Evolutionary conservation across 53 echinoderm and acorn worm species (phyloP).

Genomic region (Stichopus horrens): DNA sequence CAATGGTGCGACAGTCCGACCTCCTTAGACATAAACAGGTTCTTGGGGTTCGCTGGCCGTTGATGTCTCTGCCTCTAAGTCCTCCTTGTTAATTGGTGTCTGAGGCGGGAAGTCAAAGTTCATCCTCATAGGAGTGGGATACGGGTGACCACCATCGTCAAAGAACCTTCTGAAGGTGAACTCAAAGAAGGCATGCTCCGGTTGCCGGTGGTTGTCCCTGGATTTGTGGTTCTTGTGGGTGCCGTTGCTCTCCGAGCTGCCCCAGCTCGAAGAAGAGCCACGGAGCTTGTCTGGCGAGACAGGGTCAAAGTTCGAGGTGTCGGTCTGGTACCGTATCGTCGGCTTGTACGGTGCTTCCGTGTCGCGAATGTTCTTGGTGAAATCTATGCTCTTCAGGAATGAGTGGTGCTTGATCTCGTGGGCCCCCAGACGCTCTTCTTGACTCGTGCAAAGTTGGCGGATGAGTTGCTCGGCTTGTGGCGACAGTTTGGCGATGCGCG

Average conservation of each 20-base stretch:
- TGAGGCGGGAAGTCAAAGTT: slow-evolving; percentile 54
- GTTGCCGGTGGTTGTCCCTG: slow-evolving; percentile 66
- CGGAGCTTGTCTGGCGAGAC: slow-evolving; percentile 80
- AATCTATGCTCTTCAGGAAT: slow-evolving; percentile 77
- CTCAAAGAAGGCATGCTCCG: slow-evolving; percentile 99
- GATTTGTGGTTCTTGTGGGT: slow-evolving; percentile 37
- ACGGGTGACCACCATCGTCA: slow-evolving; percentile 84
- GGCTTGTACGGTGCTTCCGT: slow-evolving; percentile 81
- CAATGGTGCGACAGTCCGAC: not conserved
- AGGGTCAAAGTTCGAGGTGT: slow-evolving; percentile 97
- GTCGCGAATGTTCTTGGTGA: slow-evolving; percentile 76
- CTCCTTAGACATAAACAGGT: slow-evolving; percentile 72
- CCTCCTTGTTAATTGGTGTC: slow-evolving; percentile 55
- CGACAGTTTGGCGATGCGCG: slow-evolving; percentile 75
- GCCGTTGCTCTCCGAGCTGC: slow-evolving; percentile 83
- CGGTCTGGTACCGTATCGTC: slow-evolving; percentile 77
- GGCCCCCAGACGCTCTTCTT: slow-evolving; percentile 70
- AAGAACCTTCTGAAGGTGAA: slow-evolving; percentile 99
- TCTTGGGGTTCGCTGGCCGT: slow-evolving; percentile 71
- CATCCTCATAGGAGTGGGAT: slow-evolving; percentile 71
- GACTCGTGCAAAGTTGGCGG: slow-evolving; percentile 77
- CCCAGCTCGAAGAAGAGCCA: slow-evolving; percentile 79
- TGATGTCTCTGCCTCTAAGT: slow-evolving; percentile 51
- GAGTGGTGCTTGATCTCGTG: slow-evolving; percentile 86
- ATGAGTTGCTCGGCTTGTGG: slow-evolving; percentile 81